Conservation (phyloP, 2,888 invertebrate genomes). For the Stegophylla sp. region DNA sequence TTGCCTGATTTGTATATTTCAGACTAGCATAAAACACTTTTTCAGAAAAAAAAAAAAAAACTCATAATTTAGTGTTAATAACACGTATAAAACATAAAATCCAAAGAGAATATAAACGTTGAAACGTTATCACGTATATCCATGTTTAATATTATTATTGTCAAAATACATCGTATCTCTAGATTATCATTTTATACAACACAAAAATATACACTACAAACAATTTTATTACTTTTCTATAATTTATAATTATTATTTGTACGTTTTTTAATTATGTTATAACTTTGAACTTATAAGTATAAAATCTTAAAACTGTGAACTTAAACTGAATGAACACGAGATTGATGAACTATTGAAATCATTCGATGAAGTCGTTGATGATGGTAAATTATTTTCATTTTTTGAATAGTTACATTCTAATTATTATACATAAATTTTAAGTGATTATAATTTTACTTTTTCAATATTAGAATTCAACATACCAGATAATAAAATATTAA, state of each 20-base stretch:
- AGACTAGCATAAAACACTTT: too few relatives aligned
- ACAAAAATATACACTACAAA: not conserved
- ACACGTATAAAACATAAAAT: not conserved
- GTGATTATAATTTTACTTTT: constrained; percentile 8
- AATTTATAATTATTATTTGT: not conserved
- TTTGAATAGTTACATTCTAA: not conserved
- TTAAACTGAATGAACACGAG: not conserved
- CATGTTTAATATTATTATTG: not conserved
- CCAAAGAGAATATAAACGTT: constrained; percentile 10
- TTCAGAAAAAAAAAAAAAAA: too few relatives aligned
- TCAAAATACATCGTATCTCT: constrained; percentile 1
- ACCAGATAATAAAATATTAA: too few relatives aligned
- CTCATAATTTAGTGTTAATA: too few relatives aligned
- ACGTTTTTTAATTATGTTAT: not conserved
- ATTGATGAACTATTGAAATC: not conserved
- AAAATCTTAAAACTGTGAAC: not conserved
- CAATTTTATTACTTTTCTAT: not conserved
- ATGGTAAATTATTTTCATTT: constrained; percentile 17
- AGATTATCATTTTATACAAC: not conserved
- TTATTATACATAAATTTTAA: not conserved
- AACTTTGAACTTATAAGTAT: not conserved
- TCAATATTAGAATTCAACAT: constrained; percentile 2
- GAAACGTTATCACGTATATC: not conserved
- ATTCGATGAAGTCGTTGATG: constrained; percentile 11
- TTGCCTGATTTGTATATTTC: too few relatives aligned